A percentile compares a stretch with the other conserved stretches of the same genome.
Conservation (phyloP, 1,140 invertebrate species). For the Bombyx mori region DNA sequence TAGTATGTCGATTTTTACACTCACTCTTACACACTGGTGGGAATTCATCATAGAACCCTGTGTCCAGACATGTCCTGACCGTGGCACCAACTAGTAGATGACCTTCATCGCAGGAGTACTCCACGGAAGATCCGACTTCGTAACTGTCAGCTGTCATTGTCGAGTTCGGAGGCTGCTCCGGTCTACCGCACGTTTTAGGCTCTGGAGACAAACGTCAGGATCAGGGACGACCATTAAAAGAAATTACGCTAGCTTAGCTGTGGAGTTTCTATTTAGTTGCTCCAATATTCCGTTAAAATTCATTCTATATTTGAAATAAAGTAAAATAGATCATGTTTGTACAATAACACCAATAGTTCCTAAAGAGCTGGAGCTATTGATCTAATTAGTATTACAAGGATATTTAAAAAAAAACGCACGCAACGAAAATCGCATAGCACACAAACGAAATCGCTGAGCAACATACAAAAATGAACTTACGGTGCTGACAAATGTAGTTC, state of each 20-base stretch:
- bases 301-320: too few relatives aligned
- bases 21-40: constrained; percentile 94
- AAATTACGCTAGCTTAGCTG: too few relatives aligned
- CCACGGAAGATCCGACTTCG: constrained; percentile 88
- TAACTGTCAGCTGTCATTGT: constrained; percentile 84
- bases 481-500: constrained; percentile 95
- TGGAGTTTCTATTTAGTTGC: too few relatives aligned
- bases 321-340: too few relatives aligned
- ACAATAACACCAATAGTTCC: too few relatives aligned
- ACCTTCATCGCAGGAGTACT: constrained; percentile 89
- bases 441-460: background rate
- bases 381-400: too few relatives aligned
- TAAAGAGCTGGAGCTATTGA: too few relatives aligned
- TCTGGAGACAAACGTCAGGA: background rate
- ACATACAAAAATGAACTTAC: constrained; percentile 73
- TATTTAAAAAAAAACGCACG: too few relatives aligned
- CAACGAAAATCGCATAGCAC: too few relatives aligned
- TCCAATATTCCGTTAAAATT: too few relatives aligned
- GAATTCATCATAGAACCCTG: constrained; percentile 94
- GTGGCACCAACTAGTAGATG: constrained; percentile 89
- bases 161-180: constrained; percentile 94
- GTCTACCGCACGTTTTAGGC: constrained; percentile 81
- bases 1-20: constrained; percentile 21
- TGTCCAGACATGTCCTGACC: constrained; percentile 87
- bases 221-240: background rate